A percentile compares a stretch with the other conserved stretches of the same genome.
These are phyloP conservation scores for Fragariocoptes setiger DNA, from an alignment of 1,140 invertebrate species.

Conservation along the genomic window DNA sequence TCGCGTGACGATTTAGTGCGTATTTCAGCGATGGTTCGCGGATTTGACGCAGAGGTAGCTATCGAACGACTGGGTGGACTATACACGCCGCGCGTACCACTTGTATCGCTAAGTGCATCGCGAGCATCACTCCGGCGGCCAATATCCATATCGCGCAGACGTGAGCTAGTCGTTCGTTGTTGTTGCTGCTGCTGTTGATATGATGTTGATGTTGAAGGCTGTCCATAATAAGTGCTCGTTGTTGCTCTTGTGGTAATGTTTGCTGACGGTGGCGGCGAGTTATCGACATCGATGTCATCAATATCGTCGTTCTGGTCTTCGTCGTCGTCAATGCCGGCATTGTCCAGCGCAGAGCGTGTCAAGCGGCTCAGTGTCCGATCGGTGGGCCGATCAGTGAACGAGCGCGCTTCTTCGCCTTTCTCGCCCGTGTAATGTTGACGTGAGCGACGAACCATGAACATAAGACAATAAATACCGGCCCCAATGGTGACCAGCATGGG, in stretches of 20 bases:
- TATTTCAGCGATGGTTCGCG: no score
- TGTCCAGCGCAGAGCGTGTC: not conserved
- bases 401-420: constrained; percentile 2
- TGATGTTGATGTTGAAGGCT: not conserved
- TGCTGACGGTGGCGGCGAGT: not conserved
- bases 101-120: no score
- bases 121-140: no score
- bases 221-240: not conserved
- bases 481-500: constrained; percentile 35
- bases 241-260: not conserved
- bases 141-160: no score
- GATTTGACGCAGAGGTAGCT: no score
- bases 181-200: not conserved
- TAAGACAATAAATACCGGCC: constrained; percentile 25
- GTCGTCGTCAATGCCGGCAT: not conserved
- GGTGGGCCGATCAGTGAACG: not conserved
- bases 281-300: not conserved
- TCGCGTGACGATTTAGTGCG: no score
- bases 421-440: constrained; percentile 10
- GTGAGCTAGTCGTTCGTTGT: not conserved
- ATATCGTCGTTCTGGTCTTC: not conserved
- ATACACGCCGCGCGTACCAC: no score
- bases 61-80: no score
- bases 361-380: not conserved
- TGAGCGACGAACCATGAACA: constrained; percentile 5